These are phyloP conservation scores for Presbytis comata DNA, from an alignment of 2,797 vertebrate species.

Conservation along the genomic window DNA sequence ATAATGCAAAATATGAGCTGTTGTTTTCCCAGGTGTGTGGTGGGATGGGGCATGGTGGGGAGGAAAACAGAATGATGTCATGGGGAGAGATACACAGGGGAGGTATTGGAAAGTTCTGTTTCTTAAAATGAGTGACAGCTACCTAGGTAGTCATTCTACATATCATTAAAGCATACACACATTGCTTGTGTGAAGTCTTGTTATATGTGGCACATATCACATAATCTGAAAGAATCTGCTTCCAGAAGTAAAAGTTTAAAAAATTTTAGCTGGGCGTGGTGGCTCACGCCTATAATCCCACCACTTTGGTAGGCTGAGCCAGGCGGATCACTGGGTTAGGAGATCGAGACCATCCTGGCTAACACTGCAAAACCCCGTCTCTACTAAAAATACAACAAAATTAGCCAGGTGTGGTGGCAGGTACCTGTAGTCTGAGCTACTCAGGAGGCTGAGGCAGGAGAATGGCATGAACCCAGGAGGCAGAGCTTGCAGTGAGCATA, in stretches of 20 bases:
- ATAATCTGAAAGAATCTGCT: not conserved
- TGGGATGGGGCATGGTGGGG: not conserved
- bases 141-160: not conserved
- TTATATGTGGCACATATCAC: not conserved
- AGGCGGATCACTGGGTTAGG: no score
- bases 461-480: no score
- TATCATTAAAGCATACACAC: not conserved
- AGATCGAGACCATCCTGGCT: no score
- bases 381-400: no score
- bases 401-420: no score
- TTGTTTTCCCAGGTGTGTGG: not conserved
- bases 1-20: not conserved
- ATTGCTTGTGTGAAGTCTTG: not conserved
- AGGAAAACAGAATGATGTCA: not conserved
- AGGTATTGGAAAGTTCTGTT: not conserved
- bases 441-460: no score
- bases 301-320: no score
- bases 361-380: no score
- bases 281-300: no score
- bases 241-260: not conserved
- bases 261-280: rapidly evolving
- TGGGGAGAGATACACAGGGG: not conserved
- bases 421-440: no score
- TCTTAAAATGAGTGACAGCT: not conserved
- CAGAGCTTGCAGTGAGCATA: rapidly evolving